Evolutionary conservation across 2,888 invertebrate genomes (phyloP), one percentile per base, ranked within the genome.

Genomic region (Aricia artaxerxes): DNA sequence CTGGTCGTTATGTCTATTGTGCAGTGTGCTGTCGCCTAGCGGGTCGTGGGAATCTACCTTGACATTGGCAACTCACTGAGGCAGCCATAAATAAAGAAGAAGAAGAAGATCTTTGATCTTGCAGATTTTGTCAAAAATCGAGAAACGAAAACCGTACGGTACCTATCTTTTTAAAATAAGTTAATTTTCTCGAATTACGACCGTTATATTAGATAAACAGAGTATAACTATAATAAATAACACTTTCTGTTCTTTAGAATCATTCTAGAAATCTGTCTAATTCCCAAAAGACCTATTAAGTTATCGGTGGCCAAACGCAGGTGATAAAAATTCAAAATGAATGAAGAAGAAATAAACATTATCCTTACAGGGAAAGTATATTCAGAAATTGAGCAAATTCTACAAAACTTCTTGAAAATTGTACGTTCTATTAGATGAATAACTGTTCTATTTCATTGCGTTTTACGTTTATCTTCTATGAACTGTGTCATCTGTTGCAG

Each of bases 331-430:
- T 13, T 61, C 78, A 85, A 80, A 79, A 93, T 94, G 93, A 89
- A 93, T 79, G 92, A 92, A 78, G 86, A 84, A 76, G 91, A 91
- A 84, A 89, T 94, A 84, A 90, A 94, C 78, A 89, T 88, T 83
- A 82, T 88, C 78, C 84, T 93, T 78, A 87, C 84, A 82, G 84
- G 83, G 75, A 86, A 87, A 75, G 84, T 87, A 72, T 85, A 87
- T 78, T 77, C 87, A 35, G 85, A 89, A 83, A 83, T 91, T n/a
- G 79, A 82, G 38, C 79, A 82, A 84, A 84, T 91, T 73, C 81
- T 94, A 78, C 82, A 88, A 73, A 83, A 82, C 31, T 93, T 94
- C 85, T 79, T 92, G 44, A 87, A 87, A 84, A 87, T 85, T 82
- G 94, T 94, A 82, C 84, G 89, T 83, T 78, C 6, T n/a, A 77